These are phyloP conservation scores for Lineus longissimus DNA, from an alignment of 1,140 invertebrate species.

Conservation along the genomic window DNA sequence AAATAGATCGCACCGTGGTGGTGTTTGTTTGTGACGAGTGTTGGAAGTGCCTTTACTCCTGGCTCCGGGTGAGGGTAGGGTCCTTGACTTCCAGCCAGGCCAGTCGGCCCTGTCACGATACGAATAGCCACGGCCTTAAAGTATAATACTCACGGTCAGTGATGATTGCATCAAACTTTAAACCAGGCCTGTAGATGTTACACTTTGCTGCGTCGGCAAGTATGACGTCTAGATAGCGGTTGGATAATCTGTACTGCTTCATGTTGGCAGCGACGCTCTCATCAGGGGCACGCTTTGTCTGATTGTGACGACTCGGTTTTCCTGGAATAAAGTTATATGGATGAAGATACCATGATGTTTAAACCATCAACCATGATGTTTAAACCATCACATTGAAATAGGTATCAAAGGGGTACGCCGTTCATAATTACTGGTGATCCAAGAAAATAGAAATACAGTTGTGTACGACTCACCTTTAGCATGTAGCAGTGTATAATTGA, in stretches of 20 bases:
- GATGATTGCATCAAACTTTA: slow-evolving; percentile 58
- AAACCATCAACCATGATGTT: neutral
- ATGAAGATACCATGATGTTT: neutral
- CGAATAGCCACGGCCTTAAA: neutral
- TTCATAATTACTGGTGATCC: too few relatives aligned
- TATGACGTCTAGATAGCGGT: slow-evolving; percentile 79
- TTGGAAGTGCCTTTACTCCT: too few relatives aligned
- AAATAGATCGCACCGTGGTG: too few relatives aligned
- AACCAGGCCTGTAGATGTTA: slow-evolving; percentile 65
- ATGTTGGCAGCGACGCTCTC: slow-evolving; percentile 84
- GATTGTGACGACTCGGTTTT: slow-evolving; percentile 54
- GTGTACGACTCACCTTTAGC: slow-evolving; percentile 77
- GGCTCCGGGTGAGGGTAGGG: too few relatives aligned
- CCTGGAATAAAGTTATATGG: slow-evolving; percentile 27
- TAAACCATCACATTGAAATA: too few relatives aligned
- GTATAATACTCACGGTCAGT: slow-evolving; percentile 93
- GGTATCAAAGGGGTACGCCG: too few relatives aligned
- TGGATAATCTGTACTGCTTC: slow-evolving; percentile 74
- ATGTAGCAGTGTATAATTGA: slow-evolving; percentile 90
- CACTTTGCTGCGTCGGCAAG: slow-evolving; percentile 84
- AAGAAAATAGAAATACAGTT: too few relatives aligned
- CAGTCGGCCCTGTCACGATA: too few relatives aligned
- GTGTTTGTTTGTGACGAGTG: too few relatives aligned
- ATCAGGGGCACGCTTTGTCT: slow-evolving; percentile 69
- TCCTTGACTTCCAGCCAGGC: too few relatives aligned